Conservation (phyloP, 2,113 vertebrate species). For the Dasyprocta punctata region DNA sequence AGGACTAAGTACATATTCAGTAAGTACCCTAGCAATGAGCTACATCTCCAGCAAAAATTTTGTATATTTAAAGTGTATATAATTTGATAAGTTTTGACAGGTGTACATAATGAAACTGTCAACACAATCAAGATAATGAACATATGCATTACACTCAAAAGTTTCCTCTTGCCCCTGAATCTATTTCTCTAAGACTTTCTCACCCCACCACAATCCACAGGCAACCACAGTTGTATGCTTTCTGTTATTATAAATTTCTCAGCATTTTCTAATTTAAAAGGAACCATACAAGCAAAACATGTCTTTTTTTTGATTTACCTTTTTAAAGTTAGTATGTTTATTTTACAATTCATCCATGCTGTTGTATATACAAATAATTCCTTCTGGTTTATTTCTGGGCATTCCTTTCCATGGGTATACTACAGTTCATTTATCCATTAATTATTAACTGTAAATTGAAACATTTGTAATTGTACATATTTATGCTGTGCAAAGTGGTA, state of each 20-base stretch:
- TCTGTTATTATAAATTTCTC: not conserved
- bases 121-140: not conserved
- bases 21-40: no score
- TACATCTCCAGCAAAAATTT: not conserved
- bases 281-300: not conserved
- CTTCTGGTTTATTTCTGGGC: not conserved
- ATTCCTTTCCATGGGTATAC: not conserved
- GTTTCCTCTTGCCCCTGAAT: not conserved
- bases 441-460: not conserved
- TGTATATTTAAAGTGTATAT: not conserved
- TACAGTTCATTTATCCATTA: not conserved
- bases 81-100: not conserved
- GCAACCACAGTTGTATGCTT: not conserved
- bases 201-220: not conserved
- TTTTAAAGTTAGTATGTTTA: not conserved
- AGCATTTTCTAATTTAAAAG: not conserved
- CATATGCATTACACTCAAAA: not conserved
- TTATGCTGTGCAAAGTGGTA: not conserved
- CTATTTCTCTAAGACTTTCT: not conserved
- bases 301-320: not conserved
- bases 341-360: not conserved
- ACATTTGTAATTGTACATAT: not conserved
- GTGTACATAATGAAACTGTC: not conserved
- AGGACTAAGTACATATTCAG: not conserved
- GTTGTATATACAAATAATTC: not conserved